Evolutionary conservation across 2,888 invertebrate species (phyloP).

Genomic region (Netelia inedita): DNA sequence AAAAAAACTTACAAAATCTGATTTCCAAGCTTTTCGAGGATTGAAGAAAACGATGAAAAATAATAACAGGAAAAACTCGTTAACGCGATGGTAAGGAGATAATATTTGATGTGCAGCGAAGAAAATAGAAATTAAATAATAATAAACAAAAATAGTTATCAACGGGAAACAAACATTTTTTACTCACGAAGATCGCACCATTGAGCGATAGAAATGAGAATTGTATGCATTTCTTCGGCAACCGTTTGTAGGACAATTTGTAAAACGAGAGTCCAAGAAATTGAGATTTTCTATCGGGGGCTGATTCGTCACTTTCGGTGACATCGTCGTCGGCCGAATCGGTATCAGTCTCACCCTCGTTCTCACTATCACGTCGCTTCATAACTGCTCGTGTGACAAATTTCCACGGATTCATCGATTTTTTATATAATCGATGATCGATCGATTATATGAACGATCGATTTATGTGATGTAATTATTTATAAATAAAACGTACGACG

Average conservation of each 20-base stretch:
- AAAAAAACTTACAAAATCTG: no score
- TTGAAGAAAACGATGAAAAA: no score
- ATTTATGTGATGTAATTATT: slow-evolving; percentile 15
- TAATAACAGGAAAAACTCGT: no score
- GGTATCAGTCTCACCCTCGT: slow-evolving; percentile 74
- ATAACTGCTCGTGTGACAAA: slow-evolving; percentile 60
- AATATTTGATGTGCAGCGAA: no score
- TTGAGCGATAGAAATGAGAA: slow-evolving; percentile 74
- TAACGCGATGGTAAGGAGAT: no score
- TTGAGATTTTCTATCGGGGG: slow-evolving; percentile 70
- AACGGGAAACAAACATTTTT: background rate
- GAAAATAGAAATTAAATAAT: no score
- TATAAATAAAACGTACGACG: background rate
- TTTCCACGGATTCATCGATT: slow-evolving; percentile 59
- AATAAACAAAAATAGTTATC: background rate
- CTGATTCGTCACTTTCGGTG: slow-evolving; percentile 74
- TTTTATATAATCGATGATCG: slow-evolving; percentile 38
- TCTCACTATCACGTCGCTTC: slow-evolving; percentile 68
- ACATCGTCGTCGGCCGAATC: slow-evolving; percentile 74
- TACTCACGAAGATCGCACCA: slow-evolving; percentile 74
- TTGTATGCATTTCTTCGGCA: slow-evolving; percentile 73
- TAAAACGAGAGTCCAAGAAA: slow-evolving; percentile 71
- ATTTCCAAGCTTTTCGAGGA: no score
- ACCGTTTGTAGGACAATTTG: slow-evolving; percentile 70
- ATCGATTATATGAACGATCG: slow-evolving; percentile 25